Percentiles rank a stretch among this genome's conserved stretches.
These are phyloP conservation scores for Gordius sp. DNA, from an alignment of 2,888 invertebrate species.

Conservation along the genomic window DNA sequence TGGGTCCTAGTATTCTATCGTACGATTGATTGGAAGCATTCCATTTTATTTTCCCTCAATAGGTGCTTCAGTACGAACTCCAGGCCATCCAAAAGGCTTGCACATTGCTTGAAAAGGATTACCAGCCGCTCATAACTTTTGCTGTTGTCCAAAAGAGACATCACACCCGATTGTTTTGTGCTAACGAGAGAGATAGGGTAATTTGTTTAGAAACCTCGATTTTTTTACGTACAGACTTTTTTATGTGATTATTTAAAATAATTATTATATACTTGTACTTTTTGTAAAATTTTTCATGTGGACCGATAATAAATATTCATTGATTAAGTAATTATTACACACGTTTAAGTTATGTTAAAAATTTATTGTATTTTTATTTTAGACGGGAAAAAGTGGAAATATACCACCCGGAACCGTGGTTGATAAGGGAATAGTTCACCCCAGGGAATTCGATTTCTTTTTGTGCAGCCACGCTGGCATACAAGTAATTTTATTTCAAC, in stretches of 20 bases:
- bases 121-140: slow-evolving; percentile 25
- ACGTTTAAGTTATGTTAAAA: too few species aligned
- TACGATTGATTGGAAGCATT: too few species aligned
- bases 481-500: too few species aligned
- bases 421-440: slow-evolving; percentile 21
- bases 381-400: slow-evolving; percentile 16
- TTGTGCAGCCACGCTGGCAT: slow-evolving; percentile 23
- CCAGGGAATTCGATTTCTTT: slow-evolving; percentile 23
- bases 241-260: too few species aligned
- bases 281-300: too few species aligned
- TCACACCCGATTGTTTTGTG: slow-evolving; percentile 22
- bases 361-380: slow-evolving; percentile 16
- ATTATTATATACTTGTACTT: too few species aligned
- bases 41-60: too few species aligned
- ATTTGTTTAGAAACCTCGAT: too few species aligned
- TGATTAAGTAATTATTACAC: too few species aligned
- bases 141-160: slow-evolving; percentile 24
- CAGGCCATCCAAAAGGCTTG: slow-evolving; percentile 24
- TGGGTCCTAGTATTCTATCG: too few species aligned
- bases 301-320: too few species aligned
- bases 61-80: slow-evolving; percentile 23
- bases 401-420: slow-evolving; percentile 17
- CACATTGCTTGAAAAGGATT: slow-evolving; percentile 23
- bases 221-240: too few species aligned
- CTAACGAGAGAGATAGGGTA: slow-evolving; percentile 16